Percentiles rank a stretch among this genome's conserved stretches.
phyloP scores from a whole-genome alignment of 1,140 invertebrate genomes.

The Monochamus saltuarius region DNA sequence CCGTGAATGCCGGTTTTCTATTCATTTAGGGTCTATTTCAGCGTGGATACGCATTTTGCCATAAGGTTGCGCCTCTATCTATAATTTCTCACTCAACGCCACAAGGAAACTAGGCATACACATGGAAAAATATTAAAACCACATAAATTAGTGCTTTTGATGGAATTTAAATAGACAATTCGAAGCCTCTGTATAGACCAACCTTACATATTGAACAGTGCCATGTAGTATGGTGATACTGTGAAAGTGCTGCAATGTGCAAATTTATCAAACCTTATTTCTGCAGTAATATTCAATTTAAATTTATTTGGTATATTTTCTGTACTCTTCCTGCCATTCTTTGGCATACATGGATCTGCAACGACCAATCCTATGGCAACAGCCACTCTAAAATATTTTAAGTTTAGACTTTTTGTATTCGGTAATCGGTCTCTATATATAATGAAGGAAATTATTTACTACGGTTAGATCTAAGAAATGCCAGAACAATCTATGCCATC shows the following conservation, averaged over 20 bases:
- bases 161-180: neutral
- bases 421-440: neutral
- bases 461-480: neutral
- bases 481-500: conserved; percentile 4
- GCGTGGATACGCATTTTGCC: no score
- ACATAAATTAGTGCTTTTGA: neutral
- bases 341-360: neutral
- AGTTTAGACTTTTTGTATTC: neutral
- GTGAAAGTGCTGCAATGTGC: neutral
- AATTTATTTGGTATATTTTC: neutral
- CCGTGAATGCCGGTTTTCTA: no score
- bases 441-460: neutral
- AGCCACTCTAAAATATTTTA: neutral
- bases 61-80: no score
- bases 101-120: neutral
- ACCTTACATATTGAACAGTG: no score
- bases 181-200: no score
- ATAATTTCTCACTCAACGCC: no score
- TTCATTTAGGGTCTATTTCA: no score
- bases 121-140: neutral
- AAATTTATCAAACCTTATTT: neutral
- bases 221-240: neutral
- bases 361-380: neutral
- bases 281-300: neutral
- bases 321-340: neutral